These are phyloP conservation scores for Kuschelorhynchus macadamiae DNA, from an alignment of 2,888 invertebrate species.

Conservation along the genomic window DNA sequence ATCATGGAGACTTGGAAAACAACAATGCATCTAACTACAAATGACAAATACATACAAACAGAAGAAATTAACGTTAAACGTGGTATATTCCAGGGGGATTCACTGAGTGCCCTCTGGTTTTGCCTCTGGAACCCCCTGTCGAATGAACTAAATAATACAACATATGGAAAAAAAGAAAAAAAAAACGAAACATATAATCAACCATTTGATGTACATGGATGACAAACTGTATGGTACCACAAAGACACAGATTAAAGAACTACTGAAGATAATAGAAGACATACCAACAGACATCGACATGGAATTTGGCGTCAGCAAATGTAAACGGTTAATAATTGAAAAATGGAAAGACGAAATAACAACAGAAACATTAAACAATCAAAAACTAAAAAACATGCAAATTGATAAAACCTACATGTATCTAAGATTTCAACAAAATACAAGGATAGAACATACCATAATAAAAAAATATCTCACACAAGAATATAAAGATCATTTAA, in stretches of 20 bases:
- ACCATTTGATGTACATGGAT: not conserved
- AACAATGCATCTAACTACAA: not conserved
- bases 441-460: not conserved
- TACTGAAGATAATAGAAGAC: too few relatives aligned
- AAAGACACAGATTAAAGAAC: not conserved
- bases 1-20: not conserved
- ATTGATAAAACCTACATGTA: not conserved
- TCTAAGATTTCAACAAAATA: too few relatives aligned
- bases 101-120: too few relatives aligned
- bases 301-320: too few relatives aligned
- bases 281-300: not conserved
- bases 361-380: too few relatives aligned
- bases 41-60: not conserved
- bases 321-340: too few relatives aligned
- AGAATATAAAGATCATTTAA: not conserved
- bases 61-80: not conserved
- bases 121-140: not conserved
- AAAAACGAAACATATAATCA: not conserved
- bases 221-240: not conserved
- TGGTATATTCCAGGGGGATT: not conserved
- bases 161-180: not conserved
- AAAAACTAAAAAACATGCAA: not conserved
- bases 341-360: too few relatives aligned
- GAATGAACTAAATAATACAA: not conserved
- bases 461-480: not conserved